Evolutionary conservation across 2,888 invertebrate species (phyloP), one percentile per base, ranked within the genome.

Genomic region (Perithous albicinctus): DNA sequence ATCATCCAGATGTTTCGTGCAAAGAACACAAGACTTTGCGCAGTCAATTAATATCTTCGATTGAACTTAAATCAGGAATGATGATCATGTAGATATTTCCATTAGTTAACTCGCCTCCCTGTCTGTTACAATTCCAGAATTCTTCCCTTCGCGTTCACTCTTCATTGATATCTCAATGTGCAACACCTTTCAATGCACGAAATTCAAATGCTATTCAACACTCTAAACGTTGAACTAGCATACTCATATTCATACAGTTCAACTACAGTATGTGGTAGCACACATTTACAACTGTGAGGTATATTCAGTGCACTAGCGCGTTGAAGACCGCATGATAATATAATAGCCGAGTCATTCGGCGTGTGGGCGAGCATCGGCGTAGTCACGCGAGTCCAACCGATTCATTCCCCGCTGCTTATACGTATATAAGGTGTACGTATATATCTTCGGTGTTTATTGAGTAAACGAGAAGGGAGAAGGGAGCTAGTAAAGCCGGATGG

Each of bases 381-480:
- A 43, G 70, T 70, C 70, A 70, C 70, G 70, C 70, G 56, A 72
- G n/a, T 18, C 63, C 70, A 6, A 41, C 35, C 66, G 51, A 48
- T 59, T 72, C 43, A 72, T 72, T 43, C 29, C 41, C 18, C 66
- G 35, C 67, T 38, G 64, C 51, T 64, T 70, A 78, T 56, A 64
- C 32, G 43, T 59, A 78, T 59, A 78, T 29, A 77, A 61, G 67
- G 35, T 74, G 32, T 66, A 56, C 69, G 51, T 75, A 64, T 75
- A 64, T 74, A 64, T 67, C 82, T 82, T 78, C 70, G 75, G 75
- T 82, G 82, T 82, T 82, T 82, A 82, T 82, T 76, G 82, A 82
- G 82, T 82, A 82, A 82, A 82, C 82, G 70, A 75, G 75, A 66
- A 29, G 59, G 66, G 59, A 35, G 35, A 74, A 64, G 56, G 48